These are phyloP conservation scores for Phymanthus crucifer DNA, from an alignment of 92 coral and sea anemone genomes.

Conservation along the genomic window DNA sequence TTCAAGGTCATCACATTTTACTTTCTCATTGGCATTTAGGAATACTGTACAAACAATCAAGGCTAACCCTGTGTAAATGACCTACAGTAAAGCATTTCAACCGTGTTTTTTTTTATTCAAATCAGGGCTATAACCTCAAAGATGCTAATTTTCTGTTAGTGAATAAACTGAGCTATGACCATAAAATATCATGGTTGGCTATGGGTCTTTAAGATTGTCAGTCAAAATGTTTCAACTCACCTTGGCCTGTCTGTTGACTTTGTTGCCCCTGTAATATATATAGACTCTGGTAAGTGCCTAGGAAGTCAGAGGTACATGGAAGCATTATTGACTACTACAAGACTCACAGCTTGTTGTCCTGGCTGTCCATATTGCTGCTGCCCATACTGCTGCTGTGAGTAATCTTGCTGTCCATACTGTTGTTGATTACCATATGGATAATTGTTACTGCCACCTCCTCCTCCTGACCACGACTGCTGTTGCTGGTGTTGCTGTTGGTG, in stretches of 20 bases:
- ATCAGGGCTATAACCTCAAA: too few species aligned
- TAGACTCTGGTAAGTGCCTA: neutral
- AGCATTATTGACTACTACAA: too few species aligned
- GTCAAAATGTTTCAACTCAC: slow-evolving; percentile 23
- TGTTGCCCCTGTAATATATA: slow-evolving; percentile 51
- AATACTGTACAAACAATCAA: too few species aligned
- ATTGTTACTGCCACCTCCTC: slow-evolving; percentile 4
- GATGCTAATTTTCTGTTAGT: too few species aligned
- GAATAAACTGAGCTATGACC: too few species aligned
- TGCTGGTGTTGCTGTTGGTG: slow-evolving; percentile 58
- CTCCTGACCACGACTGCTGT: slow-evolving; percentile 33
- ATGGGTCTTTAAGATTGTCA: too few species aligned
- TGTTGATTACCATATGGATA: slow-evolving; percentile 61
- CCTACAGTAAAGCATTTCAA: too few species aligned
- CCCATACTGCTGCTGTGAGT: slow-evolving; percentile 64
- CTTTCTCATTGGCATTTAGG: too few species aligned
- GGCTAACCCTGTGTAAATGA: too few species aligned
- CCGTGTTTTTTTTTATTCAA: too few species aligned
- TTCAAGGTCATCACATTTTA: too few species aligned
- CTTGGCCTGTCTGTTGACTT: slow-evolving; percentile 75
- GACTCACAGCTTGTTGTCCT: slow-evolving; percentile 10
- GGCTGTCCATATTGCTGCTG: slow-evolving; percentile 65
- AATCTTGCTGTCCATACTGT: slow-evolving; percentile 77
- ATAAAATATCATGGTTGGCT: too few species aligned
- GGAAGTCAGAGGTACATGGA: neutral